Conservation (phyloP, 2,888 invertebrate genomes). For the Xestoiulus laeticollis region DNA sequence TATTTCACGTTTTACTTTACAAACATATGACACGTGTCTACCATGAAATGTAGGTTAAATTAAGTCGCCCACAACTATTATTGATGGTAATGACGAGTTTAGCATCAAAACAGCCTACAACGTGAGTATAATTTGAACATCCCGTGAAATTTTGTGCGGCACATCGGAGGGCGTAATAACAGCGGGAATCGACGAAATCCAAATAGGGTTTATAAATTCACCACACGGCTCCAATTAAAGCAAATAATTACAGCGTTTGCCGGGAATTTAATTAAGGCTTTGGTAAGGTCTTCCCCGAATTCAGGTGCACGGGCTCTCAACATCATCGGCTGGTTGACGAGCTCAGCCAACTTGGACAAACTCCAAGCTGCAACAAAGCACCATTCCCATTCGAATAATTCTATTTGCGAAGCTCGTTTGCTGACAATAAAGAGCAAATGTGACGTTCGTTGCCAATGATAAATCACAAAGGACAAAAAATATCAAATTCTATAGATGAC, state of each 20-base stretch:
- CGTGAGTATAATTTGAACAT: neutral
- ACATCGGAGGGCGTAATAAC: neutral
- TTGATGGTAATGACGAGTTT: neutral
- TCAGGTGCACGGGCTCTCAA: neutral
- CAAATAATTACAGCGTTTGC: neutral
- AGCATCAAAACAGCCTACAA: neutral
- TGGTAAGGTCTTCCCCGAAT: neutral
- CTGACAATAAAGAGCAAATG: constrained; percentile 23
- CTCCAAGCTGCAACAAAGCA: neutral
- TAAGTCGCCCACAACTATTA: constrained; percentile 1
- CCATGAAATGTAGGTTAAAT: neutral
- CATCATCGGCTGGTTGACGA: neutral
- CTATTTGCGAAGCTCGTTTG: neutral
- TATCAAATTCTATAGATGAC: neutral
- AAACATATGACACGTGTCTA: neutral
- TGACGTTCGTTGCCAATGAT: neutral
- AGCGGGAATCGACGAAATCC: neutral
- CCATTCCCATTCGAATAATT: neutral
- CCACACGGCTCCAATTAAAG: neutral
- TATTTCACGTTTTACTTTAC: neutral
- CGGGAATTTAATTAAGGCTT: neutral
- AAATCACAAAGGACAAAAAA: neutral
- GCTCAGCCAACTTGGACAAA: neutral
- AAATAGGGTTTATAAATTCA: neutral
- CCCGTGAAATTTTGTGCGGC: neutral